Percentiles rank a stretch among this genome's conserved stretches.
These are phyloP conservation scores for Borostomias antarcticus DNA, from an alignment of 2,797 vertebrate species.

Conservation along the genomic window DNA sequence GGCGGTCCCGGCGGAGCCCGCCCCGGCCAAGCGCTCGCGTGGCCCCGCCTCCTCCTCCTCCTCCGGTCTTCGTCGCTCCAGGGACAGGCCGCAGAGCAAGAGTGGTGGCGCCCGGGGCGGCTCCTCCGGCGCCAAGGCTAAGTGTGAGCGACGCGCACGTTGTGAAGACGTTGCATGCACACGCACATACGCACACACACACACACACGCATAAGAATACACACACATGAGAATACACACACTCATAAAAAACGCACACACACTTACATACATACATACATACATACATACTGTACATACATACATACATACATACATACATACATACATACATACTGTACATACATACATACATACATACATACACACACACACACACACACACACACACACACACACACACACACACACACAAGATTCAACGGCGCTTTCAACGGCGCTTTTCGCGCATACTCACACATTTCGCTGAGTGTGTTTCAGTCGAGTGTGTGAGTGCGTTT, in stretches of 20 bases:
- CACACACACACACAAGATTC: not conserved
- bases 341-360: not conserved
- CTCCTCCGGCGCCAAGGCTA: constrained; percentile 36
- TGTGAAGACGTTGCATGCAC: not conserved
- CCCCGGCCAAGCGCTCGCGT: constrained; percentile 53
- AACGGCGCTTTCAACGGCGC: too few relatives aligned
- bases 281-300: not conserved
- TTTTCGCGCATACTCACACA: too few relatives aligned
- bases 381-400: not conserved
- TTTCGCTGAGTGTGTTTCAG: not conserved
- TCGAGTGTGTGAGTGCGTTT: not conserved
- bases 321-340: not conserved
- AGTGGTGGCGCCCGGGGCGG: constrained; percentile 26
- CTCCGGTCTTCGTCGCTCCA: constrained; percentile 26
- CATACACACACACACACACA: not conserved
- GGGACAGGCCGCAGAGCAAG: constrained; percentile 45
- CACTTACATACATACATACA: constrained; percentile 1
- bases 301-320: not conserved
- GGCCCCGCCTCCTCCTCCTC: constrained; percentile 41
- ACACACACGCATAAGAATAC: not conserved
- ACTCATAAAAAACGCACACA: not conserved
- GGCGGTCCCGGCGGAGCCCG: constrained; percentile 39
- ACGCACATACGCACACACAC: not conserved
- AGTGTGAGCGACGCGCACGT: constrained; percentile 46
- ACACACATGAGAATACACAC: not conserved